Percentiles rank a stretch among this genome's conserved stretches.
Conservation (phyloP, 2,113 vertebrate species). For the Oxyruncus cristatus region DNA sequence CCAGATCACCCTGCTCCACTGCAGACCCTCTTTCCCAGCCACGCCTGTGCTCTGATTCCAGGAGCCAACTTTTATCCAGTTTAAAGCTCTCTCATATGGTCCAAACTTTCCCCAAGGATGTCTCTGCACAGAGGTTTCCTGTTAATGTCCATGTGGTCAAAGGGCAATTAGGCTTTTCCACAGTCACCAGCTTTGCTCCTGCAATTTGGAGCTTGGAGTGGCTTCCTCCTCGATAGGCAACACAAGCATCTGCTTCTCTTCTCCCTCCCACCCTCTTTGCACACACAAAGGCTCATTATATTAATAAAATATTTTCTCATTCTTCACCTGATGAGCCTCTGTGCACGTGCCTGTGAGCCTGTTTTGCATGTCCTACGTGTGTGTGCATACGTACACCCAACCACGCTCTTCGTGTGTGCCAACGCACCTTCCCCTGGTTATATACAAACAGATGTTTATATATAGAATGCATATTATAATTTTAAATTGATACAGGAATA, state of each 20-base stretch:
- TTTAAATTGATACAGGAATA: constrained; percentile 43
- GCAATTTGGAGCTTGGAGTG: neutral
- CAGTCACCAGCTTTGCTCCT: neutral
- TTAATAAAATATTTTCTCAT: neutral
- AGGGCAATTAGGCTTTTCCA: neutral
- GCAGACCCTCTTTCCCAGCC: neutral
- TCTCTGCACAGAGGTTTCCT: neutral
- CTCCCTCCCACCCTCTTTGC: neutral
- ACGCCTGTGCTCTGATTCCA: neutral
- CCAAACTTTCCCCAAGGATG: neutral
- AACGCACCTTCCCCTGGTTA: neutral
- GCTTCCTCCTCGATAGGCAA: neutral
- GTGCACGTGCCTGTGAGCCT: neutral
- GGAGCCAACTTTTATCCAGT: neutral
- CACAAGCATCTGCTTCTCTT: constrained; percentile 20
- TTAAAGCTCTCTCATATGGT: neutral
- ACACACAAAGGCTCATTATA: neutral
- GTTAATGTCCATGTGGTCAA: neutral
- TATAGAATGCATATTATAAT: constrained; percentile 23
- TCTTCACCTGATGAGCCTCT: neutral
- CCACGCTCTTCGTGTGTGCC: neutral
- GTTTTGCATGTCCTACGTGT: neutral
- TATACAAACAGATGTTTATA: constrained; percentile 26
- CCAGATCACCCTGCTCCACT: neutral
- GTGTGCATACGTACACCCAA: neutral